Conservation (phyloP, 2,888 invertebrate genomes). For the Dinocampus coccinellae region DNA sequence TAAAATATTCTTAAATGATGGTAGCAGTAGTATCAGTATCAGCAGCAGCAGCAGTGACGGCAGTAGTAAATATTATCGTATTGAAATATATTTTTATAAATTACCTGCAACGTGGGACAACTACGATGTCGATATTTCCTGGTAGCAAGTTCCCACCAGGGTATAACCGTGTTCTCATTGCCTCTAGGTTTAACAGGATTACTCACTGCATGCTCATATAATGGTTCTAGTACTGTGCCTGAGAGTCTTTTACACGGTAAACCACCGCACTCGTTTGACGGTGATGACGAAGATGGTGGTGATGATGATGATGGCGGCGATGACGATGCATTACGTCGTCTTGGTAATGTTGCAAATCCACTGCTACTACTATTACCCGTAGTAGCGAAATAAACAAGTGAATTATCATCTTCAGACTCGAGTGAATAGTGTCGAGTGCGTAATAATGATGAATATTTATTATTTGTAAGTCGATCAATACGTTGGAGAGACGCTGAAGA, state of each 20-base stretch:
- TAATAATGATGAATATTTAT: slow-evolving; percentile 24
- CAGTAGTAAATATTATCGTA: background rate
- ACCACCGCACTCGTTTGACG: slow-evolving; percentile 42
- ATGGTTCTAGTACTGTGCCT: slow-evolving; percentile 65
- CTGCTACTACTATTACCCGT: slow-evolving; percentile 13
- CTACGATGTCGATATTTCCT: slow-evolving; percentile 84
- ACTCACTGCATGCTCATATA: slow-evolving; percentile 69
- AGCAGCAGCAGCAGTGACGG: background rate
- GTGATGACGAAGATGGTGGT: slow-evolving; percentile 22
- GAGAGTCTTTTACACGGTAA: slow-evolving; percentile 55
- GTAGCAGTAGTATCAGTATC: too few species aligned
- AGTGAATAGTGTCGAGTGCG: slow-evolving; percentile 56
- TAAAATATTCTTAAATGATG: background rate
- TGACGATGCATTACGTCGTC: slow-evolving; percentile 50
- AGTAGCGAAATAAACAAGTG: slow-evolving; percentile 24
- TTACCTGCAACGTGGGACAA: slow-evolving; percentile 83
- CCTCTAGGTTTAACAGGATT: slow-evolving; percentile 62
- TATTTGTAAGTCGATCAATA: slow-evolving; percentile 20
- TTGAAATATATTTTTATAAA: background rate
- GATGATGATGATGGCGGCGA: slow-evolving; percentile 5
- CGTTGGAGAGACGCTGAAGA: slow-evolving; percentile 3
- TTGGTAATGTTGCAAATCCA: slow-evolving; percentile 59
- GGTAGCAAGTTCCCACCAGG: slow-evolving; percentile 92
- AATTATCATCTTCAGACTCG: slow-evolving; percentile 50
- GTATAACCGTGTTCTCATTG: slow-evolving; percentile 69